A percentile compares a stretch with the other conserved stretches of the same genome.
Conservation (phyloP, 2,888 invertebrate genomes). For the Lysandra bellargus region DNA sequence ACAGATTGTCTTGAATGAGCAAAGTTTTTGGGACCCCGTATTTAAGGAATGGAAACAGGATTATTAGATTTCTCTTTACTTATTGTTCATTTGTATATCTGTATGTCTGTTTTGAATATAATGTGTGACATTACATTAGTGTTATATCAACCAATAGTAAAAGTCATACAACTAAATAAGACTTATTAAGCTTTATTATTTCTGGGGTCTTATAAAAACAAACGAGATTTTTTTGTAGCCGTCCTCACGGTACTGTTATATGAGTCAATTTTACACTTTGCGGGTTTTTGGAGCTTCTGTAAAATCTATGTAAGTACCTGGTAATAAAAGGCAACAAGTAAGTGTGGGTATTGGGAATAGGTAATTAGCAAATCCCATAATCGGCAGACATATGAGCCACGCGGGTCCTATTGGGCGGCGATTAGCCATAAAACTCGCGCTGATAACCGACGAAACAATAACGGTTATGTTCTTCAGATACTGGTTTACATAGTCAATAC, state of each 20-base stretch:
- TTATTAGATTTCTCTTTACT: neutral
- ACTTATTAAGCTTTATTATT: no score
- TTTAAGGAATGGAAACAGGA: neutral
- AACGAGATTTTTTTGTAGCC: neutral
- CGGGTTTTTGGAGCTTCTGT: neutral
- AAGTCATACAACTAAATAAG: no score
- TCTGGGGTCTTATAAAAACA: neutral
- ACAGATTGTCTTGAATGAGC: neutral
- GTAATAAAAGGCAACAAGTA: conserved; percentile 37
- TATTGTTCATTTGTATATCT: no score
- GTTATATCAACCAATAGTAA: no score
- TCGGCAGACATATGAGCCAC: conserved; percentile 76
- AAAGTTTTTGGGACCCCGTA: neutral
- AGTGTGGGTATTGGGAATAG: conserved; percentile 69
- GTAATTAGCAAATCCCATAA: conserved; percentile 79
- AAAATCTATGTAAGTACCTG: conserved; percentile 4
- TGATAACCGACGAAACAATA: conserved; percentile 68
- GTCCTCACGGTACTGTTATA: no score
- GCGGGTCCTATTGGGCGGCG: conserved; percentile 74
- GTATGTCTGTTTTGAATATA: no score
- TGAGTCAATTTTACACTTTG: no score
- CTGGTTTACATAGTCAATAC: neutral
- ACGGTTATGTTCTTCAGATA: conserved; percentile 30
- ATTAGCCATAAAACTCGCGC: conserved; percentile 78
- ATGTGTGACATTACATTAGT: no score